These are phyloP conservation scores for Electrophaes corylata DNA, from an alignment of 2,888 invertebrate species.

Conservation along the genomic window DNA sequence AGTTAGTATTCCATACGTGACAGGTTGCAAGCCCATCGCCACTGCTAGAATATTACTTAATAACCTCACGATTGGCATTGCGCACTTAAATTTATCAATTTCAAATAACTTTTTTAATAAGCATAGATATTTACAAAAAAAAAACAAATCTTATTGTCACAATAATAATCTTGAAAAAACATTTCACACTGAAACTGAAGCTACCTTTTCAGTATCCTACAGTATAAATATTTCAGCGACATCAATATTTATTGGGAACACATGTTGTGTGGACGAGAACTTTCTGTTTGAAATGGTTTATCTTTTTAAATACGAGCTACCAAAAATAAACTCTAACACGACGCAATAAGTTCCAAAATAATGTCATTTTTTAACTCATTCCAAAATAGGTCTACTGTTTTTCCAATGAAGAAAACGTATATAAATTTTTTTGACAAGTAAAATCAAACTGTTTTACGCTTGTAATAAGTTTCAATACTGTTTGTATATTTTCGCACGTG, in stretches of 20 bases:
- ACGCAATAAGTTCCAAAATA: not conserved
- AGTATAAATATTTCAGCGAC: constrained; percentile 7
- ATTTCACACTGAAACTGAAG: not conserved
- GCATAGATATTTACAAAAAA: too few relatives aligned
- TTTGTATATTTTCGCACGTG: not conserved
- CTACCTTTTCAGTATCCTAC: not conserved
- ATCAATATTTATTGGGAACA: constrained; percentile 7
- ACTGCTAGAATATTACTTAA: too few relatives aligned
- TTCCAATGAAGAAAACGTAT: too few relatives aligned
- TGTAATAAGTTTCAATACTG: not conserved
- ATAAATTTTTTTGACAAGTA: not conserved
- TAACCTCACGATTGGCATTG: too few relatives aligned
- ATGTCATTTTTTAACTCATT: not conserved
- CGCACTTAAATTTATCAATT: too few relatives aligned
- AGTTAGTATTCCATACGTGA: too few relatives aligned
- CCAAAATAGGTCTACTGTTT: too few relatives aligned
- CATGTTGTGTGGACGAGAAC: constrained; percentile 8
- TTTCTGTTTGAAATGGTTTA: not conserved
- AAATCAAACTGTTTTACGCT: not conserved
- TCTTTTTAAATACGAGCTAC: not conserved
- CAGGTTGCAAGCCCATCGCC: too few relatives aligned
- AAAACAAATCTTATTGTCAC: too few relatives aligned
- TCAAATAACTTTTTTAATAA: too few relatives aligned
- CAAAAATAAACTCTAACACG: not conserved
- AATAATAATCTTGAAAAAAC: not conserved